phyloP scores from a whole-genome alignment of 2,797 vertebrate genomes.

The Fundulus diaphanus region DNA sequence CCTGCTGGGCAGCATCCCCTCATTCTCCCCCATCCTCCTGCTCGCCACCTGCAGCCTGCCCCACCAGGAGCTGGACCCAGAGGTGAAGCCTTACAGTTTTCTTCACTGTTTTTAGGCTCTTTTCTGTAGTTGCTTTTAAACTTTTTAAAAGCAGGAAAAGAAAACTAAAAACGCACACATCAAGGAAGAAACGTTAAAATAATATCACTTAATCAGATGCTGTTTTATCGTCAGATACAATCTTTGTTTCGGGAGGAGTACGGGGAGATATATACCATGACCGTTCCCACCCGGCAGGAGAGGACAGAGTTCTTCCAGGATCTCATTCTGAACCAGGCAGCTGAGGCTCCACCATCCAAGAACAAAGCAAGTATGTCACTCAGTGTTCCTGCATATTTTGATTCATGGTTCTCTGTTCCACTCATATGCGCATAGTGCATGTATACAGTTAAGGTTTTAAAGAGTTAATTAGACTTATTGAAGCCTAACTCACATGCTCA shows the following conservation, averaged over 20 bases:
- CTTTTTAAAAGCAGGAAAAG: not conserved
- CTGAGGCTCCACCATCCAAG: conserved; percentile 82
- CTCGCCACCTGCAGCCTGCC: conserved; percentile 86
- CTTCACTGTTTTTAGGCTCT: too few relatives aligned
- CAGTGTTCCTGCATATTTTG: not conserved
- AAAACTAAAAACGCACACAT: not conserved
- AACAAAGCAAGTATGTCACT: conserved; percentile 60
- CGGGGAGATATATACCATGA: conserved; percentile 85
- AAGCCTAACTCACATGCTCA: not conserved
- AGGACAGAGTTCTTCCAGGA: conserved; percentile 86
- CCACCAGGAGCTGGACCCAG: conserved; percentile 77
- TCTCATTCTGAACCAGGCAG: conserved; percentile 87
- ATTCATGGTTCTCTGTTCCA: not conserved
- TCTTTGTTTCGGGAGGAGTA: conserved; percentile 83
- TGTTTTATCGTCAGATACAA: conserved; percentile 79
- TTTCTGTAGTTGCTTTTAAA: not conserved
- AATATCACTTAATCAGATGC: not conserved
- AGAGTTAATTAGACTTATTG: not conserved
- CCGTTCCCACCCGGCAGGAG: conserved; percentile 80
- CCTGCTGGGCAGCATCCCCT: conserved; percentile 86
- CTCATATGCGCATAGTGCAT: not conserved
- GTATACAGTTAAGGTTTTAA: not conserved
- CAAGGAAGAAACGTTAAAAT: not conserved
- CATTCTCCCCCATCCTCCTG: conserved; percentile 90
- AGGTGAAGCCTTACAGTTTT: conserved; percentile 74